Conservation (phyloP, 2,888 invertebrate genomes). For the Brenthis daphne region DNA sequence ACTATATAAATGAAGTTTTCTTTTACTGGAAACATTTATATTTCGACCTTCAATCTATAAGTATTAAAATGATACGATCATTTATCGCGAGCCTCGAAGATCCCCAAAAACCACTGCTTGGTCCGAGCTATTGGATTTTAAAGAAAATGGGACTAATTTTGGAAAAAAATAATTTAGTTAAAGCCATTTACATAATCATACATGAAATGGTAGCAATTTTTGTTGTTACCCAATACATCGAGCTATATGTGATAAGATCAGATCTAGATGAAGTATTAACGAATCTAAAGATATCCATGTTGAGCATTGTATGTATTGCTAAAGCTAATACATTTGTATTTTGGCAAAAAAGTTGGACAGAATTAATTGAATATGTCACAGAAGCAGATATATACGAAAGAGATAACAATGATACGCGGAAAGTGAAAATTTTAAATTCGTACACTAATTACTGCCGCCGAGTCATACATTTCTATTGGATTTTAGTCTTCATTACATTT, state of each 20-base stretch:
- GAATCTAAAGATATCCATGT: conserved; percentile 68
- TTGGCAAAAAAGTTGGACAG: conserved; percentile 62
- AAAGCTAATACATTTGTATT: conserved; percentile 62
- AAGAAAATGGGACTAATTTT: conserved; percentile 57
- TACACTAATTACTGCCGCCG: conserved; percentile 65
- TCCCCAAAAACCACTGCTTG: conserved; percentile 56
- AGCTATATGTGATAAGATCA: conserved; percentile 61
- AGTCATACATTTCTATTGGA: conserved; percentile 64
- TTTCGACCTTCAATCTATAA: conserved; percentile 32
- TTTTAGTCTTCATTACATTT: conserved; percentile 61
- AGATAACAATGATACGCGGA: conserved; percentile 46
- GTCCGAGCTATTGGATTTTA: conserved; percentile 66
- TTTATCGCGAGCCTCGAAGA: conserved; percentile 56
- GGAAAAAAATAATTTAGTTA: conserved; percentile 51
- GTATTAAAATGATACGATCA: conserved; percentile 48
- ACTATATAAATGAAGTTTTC: conserved; percentile 25
- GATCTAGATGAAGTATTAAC: conserved; percentile 63
- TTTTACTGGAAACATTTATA: conserved; percentile 21
- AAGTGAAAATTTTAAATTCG: conserved; percentile 50
- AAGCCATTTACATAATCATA: conserved; percentile 49
- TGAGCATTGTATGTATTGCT: conserved; percentile 63
- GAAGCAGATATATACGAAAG: conserved; percentile 65
- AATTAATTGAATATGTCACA: conserved; percentile 61
- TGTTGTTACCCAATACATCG: conserved; percentile 63
- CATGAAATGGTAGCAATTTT: conserved; percentile 58